Evolutionary conservation across 2,113 vertebrate genomes (phyloP).

Genomic region (Enhydra lutris): DNA sequence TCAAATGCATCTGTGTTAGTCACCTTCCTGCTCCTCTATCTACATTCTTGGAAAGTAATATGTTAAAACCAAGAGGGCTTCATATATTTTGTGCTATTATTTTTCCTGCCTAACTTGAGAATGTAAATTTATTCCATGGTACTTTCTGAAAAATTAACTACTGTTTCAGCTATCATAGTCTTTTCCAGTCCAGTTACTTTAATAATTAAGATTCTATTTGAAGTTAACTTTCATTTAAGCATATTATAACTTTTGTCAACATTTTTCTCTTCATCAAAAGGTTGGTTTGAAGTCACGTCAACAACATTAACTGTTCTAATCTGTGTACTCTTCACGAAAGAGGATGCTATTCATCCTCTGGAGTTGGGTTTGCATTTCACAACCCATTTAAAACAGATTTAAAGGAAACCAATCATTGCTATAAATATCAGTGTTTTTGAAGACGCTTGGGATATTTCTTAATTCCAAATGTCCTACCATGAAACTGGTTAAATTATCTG

Average conservation of each 20-base stretch:
- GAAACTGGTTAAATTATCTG: conserved; percentile 22
- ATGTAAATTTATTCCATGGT: conserved; percentile 78
- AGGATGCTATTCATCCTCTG: conserved; percentile 57
- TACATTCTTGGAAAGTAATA: conserved; percentile 66
- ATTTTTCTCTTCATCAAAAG: conserved; percentile 59
- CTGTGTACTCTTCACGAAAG: conserved; percentile 23
- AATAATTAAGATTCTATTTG: conserved; percentile 66
- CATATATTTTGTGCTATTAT: conserved; percentile 43
- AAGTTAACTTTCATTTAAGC: conserved; percentile 59
- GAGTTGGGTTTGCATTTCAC: conserved; percentile 31
- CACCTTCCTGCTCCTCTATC: conserved; percentile 72
- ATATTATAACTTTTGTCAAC: conserved; percentile 55
- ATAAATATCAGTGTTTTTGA: neutral
- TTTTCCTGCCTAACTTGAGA: conserved; percentile 66
- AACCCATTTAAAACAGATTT: conserved; percentile 66
- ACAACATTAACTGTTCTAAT: conserved; percentile 37
- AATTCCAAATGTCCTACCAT: neutral
- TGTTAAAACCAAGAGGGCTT: conserved; percentile 63
- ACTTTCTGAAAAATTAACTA: conserved; percentile 79
- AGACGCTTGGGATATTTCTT: neutral
- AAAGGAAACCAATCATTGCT: conserved; percentile 19
- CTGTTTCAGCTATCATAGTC: conserved; percentile 66
- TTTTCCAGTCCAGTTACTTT: conserved; percentile 56
- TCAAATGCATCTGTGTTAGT: conserved; percentile 68
- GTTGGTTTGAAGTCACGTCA: conserved; percentile 60